Evolutionary conservation across 2,888 invertebrate genomes (phyloP), one percentile per base, ranked within the genome.

Genomic region (Heliconius erato): DNA sequence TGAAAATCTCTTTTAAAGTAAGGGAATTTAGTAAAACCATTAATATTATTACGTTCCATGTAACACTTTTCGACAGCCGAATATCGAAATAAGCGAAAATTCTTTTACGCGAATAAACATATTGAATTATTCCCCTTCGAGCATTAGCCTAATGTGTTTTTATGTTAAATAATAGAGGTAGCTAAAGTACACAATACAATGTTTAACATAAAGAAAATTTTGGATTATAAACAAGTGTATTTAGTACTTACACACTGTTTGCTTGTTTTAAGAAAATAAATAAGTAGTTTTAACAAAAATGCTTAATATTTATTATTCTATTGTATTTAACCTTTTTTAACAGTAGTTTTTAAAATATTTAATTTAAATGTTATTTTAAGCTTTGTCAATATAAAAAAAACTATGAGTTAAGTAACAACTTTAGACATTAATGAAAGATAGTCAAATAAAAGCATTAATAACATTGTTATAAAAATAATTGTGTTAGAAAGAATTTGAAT

Each of bases 11-110:
- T 59, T 84, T 78, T 69, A 82, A 81, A 80, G 84, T 79, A 84
- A 84, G 85, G 86, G 85, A 86, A 88, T 86, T 86, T 88, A 86
- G 84, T 87, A 87, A 89, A 90, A 91, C 91, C 94, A 94, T 95
- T 94, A 94, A 94, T 94, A 92, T 93, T 94, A 92, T 93, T 91
- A 85, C 84, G 85, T 86, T 84, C 86, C 82, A 83, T 84, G 89
- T 92, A 94, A 94, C 91, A 89, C 89, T 85, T 79, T 83, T 85
- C 84, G 95, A 94, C 94, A 93, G 93, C 92, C 90, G 90, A 88
- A 88, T 87, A 82, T 86, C 84, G 82, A 86, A 86, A 88, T 88
- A 87, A 84, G 87, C 87, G 94, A 92, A 81, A 94, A 94, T 94
- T 93, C 93, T 92, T 94, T 92, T 88, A 89, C 89, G 90, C 91